These are phyloP conservation scores for Pluvianellus socialis DNA, from an alignment of 2,113 vertebrate species.

Conservation along the genomic window DNA sequence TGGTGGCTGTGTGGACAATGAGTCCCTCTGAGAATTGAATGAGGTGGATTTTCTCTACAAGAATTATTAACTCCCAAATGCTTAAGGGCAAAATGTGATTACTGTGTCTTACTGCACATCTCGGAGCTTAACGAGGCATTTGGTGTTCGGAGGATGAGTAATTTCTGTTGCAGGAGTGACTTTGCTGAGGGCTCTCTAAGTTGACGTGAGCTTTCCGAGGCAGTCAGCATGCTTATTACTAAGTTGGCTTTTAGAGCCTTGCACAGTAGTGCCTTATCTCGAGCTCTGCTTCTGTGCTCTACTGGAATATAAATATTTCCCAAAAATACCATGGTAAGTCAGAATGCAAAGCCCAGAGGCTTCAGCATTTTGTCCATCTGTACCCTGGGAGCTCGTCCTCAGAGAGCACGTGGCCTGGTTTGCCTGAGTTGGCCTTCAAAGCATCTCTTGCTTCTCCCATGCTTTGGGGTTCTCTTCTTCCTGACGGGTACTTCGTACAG, in stretches of 20 bases:
- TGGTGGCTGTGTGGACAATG: not conserved
- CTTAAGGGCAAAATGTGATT: not conserved
- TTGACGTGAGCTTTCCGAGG: not conserved
- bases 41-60: conserved; percentile 21
- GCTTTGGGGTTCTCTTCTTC: not conserved
- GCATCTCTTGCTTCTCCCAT: not conserved
- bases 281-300: not conserved
- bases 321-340: not conserved
- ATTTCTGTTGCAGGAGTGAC: not conserved
- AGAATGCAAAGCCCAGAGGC: not conserved
- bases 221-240: not conserved
- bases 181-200: not conserved
- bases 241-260: not conserved
- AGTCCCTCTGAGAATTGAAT: not conserved
- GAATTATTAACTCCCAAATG: not conserved
- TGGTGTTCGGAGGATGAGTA: not conserved
- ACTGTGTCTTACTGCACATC: not conserved
- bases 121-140: not conserved
- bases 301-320: not conserved
- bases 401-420: not conserved
- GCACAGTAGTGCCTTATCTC: not conserved
- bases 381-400: not conserved
- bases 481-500: not conserved
- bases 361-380: not conserved
- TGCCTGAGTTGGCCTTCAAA: not conserved